A percentile compares a stretch with the other conserved stretches of the same genome.
Evolutionary conservation across 2,797 vertebrate species (phyloP).

Genomic region (Cichlasoma orientale): DNA sequence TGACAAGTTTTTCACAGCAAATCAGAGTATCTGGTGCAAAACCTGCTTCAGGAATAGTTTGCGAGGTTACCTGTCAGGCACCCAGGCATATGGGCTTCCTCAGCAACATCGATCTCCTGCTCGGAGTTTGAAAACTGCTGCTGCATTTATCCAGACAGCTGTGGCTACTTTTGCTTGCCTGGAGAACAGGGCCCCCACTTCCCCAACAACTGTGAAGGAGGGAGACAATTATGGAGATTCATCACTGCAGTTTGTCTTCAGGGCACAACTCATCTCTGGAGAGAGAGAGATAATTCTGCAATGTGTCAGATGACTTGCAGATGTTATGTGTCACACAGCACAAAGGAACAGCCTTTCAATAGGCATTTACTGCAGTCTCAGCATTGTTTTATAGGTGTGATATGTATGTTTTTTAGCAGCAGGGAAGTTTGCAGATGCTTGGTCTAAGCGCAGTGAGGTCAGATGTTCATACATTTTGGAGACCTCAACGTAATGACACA

Average conservation of each 20-base stretch:
- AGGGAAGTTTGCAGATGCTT: constrained; percentile 42
- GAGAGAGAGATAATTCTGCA: constrained; percentile 58
- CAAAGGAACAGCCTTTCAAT: constrained; percentile 62
- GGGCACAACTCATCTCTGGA: constrained; percentile 64
- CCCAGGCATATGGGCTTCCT: background rate
- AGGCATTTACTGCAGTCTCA: constrained; percentile 52
- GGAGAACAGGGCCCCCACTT: constrained; percentile 32
- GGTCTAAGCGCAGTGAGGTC: constrained; percentile 4
- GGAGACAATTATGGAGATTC: constrained; percentile 72
- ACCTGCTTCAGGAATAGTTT: background rate
- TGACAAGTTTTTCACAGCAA: background rate
- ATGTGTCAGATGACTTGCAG: constrained; percentile 68
- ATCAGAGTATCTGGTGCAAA: background rate
- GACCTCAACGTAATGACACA: background rate
- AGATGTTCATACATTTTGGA: constrained; percentile 13
- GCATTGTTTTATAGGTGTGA: constrained; percentile 39
- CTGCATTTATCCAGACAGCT: constrained; percentile 53
- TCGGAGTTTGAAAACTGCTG: constrained; percentile 28
- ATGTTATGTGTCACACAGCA: constrained; percentile 59
- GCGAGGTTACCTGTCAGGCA: constrained; percentile 24
- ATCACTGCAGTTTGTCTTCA: constrained; percentile 72
- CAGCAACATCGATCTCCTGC: background rate
- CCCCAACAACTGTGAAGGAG: constrained; percentile 36
- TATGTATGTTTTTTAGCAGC: constrained; percentile 29
- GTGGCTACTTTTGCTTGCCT: constrained; percentile 33